A percentile compares a stretch with the other conserved stretches of the same genome.
phyloP scores from a whole-genome alignment of 2,888 invertebrate genomes.

The Phlogophora meticulosa region DNA sequence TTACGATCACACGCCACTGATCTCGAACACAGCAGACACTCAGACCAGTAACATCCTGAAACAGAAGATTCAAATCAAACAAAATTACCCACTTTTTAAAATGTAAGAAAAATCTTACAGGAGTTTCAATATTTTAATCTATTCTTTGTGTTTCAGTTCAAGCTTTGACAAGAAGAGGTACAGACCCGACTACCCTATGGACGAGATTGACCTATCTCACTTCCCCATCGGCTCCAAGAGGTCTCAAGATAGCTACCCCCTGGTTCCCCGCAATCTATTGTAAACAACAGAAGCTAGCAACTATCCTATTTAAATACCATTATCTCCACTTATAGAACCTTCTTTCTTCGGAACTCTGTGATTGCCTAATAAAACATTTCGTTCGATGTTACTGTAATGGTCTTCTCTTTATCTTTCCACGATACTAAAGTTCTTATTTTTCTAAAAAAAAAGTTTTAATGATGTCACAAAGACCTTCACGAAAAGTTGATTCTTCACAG shows the following conservation, averaged over 20 bases:
- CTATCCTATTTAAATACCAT: constrained; percentile 43
- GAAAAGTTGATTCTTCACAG: constrained; percentile 28
- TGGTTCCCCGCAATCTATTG: constrained; percentile 58
- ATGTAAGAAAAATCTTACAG: neutral
- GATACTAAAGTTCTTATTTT: constrained; percentile 48
- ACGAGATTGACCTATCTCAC: constrained; percentile 87
- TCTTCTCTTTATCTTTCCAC: constrained; percentile 52
- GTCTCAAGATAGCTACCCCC: constrained; percentile 69
- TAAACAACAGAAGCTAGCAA: constrained; percentile 54
- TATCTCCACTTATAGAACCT: constrained; percentile 41
- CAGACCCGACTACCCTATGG: constrained; percentile 86
- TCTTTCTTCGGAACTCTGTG: constrained; percentile 36
- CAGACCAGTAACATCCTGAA: neutral
- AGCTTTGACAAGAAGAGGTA: constrained; percentile 81
- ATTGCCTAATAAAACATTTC: constrained; percentile 57
- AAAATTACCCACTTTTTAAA: neutral
- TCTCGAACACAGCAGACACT: constrained; percentile 10
- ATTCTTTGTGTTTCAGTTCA: constrained; percentile 66
- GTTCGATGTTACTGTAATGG: constrained; percentile 46
- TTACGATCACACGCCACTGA: constrained; percentile 22
- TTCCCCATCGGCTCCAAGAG: constrained; percentile 87
- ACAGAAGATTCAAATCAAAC: neutral
- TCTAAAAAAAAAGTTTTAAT: constrained; percentile 60
- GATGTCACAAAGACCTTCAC: constrained; percentile 46
- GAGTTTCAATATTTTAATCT: constrained; percentile 18